Evolutionary conservation across 2,797 vertebrate genomes (phyloP).

Genomic region (Apodemus agrarius): DNA sequence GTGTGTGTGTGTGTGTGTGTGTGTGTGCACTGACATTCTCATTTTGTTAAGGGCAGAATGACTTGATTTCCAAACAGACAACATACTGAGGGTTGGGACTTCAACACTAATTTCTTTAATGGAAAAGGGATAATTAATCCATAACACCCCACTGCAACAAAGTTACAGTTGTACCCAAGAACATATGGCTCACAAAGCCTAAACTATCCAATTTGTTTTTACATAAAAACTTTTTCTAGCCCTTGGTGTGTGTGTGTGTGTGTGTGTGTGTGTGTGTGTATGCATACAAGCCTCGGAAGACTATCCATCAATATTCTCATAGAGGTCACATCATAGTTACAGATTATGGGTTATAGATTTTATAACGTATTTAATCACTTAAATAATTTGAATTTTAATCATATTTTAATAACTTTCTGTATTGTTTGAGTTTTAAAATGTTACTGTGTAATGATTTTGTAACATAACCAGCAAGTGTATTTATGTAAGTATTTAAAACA

Average conservation of each 20-base stretch:
- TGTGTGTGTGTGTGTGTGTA: too few species aligned
- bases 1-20: background rate
- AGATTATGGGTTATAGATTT: background rate
- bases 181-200: background rate
- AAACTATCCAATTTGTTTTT: background rate
- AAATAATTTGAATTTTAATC: slow-evolving; percentile 17
- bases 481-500: background rate
- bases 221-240: background rate
- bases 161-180: background rate
- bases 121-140: background rate
- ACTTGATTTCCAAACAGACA: background rate
- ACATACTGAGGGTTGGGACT: background rate
- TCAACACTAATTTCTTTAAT: background rate
- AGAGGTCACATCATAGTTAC: background rate
- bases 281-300: background rate
- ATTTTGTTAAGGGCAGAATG: background rate
- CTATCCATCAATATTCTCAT: background rate
- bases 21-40: background rate
- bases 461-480: background rate
- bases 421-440: slow-evolving; percentile 20
- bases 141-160: background rate
- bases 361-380: background rate
- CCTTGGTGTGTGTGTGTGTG: background rate
- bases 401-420: background rate
- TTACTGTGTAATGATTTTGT: background rate